These are phyloP conservation scores for Pampus argenteus DNA, from an alignment of 2,797 vertebrate species.

Conservation along the genomic window DNA sequence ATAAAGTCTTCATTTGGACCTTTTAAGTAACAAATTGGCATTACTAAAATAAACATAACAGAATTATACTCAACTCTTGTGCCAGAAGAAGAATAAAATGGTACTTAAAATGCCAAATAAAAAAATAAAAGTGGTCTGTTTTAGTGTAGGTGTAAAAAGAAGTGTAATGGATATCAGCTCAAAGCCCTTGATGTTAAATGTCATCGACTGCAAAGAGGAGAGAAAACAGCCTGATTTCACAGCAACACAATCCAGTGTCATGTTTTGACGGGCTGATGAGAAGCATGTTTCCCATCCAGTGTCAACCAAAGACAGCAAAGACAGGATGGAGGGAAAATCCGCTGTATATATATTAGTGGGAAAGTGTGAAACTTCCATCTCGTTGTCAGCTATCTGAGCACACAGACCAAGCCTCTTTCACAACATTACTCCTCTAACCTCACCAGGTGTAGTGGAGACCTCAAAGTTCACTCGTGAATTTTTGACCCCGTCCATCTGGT, in stretches of 20 bases:
- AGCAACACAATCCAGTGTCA: conserved; percentile 35
- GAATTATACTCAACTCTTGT: too few species aligned
- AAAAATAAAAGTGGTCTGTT: too few species aligned
- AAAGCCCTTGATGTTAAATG: conserved; percentile 1
- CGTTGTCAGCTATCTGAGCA: conserved; percentile 35
- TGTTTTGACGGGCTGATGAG: conserved; percentile 59
- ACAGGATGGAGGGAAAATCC: conserved; percentile 15
- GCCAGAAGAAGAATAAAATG: not conserved
- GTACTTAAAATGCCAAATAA: too few species aligned
- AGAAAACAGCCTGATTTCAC: conserved; percentile 15
- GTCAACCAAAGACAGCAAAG: conserved; percentile 38
- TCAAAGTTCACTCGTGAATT: conserved; percentile 11
- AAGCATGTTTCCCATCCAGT: conserved; percentile 62
- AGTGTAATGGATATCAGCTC: conserved; percentile 29
- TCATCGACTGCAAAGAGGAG: conserved; percentile 14
- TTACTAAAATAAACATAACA: too few species aligned
- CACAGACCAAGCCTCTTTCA: conserved; percentile 39
- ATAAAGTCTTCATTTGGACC: not conserved
- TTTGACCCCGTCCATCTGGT: conserved; percentile 38
- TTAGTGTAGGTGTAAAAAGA: not conserved
- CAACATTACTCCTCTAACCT: conserved; percentile 35
- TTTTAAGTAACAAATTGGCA: not conserved
- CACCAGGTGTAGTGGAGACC: conserved; percentile 28
- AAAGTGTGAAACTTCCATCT: conserved; percentile 56
- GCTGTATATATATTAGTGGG: conserved; percentile 48